Conservation (phyloP, 1,140 invertebrate genomes). For the Harpegnathos saltator region DNA sequence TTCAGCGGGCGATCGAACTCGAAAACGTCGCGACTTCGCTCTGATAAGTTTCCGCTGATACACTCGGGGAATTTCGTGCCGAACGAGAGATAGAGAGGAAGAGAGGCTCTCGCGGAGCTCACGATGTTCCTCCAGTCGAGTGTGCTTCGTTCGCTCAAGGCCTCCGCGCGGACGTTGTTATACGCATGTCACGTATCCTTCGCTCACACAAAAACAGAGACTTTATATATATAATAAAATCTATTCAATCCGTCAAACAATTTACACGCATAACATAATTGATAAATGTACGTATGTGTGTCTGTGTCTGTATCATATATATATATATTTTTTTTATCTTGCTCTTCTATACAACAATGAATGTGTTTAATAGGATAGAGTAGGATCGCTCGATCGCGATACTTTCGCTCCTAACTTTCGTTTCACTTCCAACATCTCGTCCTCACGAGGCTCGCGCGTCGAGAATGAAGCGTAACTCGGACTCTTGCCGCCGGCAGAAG, state of each 20-base stretch:
- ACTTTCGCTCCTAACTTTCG: constrained; percentile 49
- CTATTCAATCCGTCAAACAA: constrained; percentile 83
- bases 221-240: constrained; percentile 78
- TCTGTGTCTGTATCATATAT: constrained; percentile 42
- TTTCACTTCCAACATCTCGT: constrained; percentile 62
- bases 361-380: constrained; percentile 67
- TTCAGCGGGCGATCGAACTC: no score
- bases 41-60: no score
- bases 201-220: constrained; percentile 37
- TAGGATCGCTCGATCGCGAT: constrained; percentile 64
- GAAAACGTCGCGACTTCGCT: no score
- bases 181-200: constrained; percentile 15
- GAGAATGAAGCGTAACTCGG: neutral
- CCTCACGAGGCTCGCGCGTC: neutral
- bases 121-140: constrained; percentile 15
- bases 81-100: no score
- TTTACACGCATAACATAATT: constrained; percentile 83
- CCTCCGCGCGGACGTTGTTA: constrained; percentile 15
- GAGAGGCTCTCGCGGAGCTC: neutral
- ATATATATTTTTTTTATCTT: constrained; percentile 54
- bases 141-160: constrained; percentile 21
- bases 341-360: constrained; percentile 75
- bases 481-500: neutral
- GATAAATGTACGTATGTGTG: constrained; percentile 72
- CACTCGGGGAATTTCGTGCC: no score